A percentile compares a stretch with the other conserved stretches of the same genome.
Evolutionary conservation across 2,797 vertebrate genomes (phyloP).

Genomic region (Leuciscus waleckii): DNA sequence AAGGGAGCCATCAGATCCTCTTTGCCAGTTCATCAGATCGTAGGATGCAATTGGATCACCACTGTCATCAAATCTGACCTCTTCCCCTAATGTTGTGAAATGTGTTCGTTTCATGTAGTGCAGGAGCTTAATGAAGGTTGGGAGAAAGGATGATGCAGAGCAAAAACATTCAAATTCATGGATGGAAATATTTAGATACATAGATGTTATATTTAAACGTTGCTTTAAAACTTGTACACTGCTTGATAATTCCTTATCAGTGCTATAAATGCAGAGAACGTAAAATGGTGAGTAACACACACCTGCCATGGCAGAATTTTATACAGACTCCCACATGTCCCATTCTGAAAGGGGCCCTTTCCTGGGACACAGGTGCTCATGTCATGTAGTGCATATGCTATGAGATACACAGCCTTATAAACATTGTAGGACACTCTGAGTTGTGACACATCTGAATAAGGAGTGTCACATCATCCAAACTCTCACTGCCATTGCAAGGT

Average conservation of each 20-base stretch:
- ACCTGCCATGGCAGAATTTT: slow-evolving; percentile 74
- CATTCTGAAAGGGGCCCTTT: slow-evolving; percentile 72
- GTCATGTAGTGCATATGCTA: slow-evolving; percentile 76
- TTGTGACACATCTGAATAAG: slow-evolving; percentile 75
- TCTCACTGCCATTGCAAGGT: slow-evolving; percentile 68
- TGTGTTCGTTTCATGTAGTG: slow-evolving; percentile 74
- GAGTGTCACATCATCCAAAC: slow-evolving; percentile 66
- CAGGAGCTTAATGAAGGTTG: slow-evolving; percentile 66
- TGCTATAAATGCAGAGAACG: too few species aligned
- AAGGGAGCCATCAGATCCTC: slow-evolving; percentile 67
- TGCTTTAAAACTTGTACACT: too few species aligned
- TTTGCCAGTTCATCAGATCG: slow-evolving; percentile 80
- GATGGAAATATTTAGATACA: too few species aligned
- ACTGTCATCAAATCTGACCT: slow-evolving; percentile 76
- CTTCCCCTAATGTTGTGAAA: slow-evolving; percentile 73
- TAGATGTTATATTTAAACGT: too few species aligned
- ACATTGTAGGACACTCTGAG: slow-evolving; percentile 79
- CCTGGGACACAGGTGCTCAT: slow-evolving; percentile 70
- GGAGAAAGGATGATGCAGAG: not conserved
- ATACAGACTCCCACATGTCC: slow-evolving; percentile 67
- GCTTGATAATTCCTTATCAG: too few species aligned
- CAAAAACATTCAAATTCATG: not conserved
- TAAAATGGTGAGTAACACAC: not conserved
- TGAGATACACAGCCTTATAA: slow-evolving; percentile 78
- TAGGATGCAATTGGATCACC: slow-evolving; percentile 80